phyloP scores from a whole-genome alignment of 2,113 vertebrate genomes.

The Microcebus tavaratra region DNA sequence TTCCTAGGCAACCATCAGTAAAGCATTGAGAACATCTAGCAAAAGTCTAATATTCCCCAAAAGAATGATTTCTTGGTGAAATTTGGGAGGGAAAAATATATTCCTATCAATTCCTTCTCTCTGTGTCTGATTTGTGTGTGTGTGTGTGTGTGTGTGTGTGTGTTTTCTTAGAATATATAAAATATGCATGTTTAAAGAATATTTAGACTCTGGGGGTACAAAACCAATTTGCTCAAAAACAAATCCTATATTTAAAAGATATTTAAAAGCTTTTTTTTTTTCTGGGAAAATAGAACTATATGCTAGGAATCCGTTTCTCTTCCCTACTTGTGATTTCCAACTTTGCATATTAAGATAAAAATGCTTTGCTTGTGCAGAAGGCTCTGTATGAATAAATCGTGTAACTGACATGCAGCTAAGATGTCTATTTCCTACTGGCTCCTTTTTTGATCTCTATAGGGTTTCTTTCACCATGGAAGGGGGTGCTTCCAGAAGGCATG shows the following conservation, averaged over 20 bases:
- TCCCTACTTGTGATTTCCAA: neutral
- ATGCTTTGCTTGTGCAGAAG: neutral
- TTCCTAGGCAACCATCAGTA: slow-evolving; percentile 9
- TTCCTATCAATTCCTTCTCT: neutral
- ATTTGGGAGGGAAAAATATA: neutral
- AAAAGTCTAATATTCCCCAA: neutral
- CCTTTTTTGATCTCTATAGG: slow-evolving; percentile 44
- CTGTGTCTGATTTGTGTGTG: neutral
- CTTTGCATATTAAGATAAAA: neutral
- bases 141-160: neutral
- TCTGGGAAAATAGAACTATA: neutral
- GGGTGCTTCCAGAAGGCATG: slow-evolving; percentile 71
- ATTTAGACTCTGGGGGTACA: neutral
- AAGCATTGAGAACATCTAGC: slow-evolving; percentile 43
- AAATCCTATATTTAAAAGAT: neutral
- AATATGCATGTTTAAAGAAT: neutral
- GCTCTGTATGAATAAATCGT: neutral
- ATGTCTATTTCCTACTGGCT: neutral
- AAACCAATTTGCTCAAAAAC: slow-evolving; percentile 28
- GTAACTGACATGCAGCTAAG: neutral
- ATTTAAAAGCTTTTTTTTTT: neutral
- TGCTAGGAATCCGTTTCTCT: neutral
- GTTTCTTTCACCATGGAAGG: slow-evolving; percentile 35
- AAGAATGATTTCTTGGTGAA: slow-evolving; percentile 39
- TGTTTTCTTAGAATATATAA: neutral